Base-by-base conservation (phyloP, 2,113 vertebrate genomes). In the Nicator chloris region DNA sequence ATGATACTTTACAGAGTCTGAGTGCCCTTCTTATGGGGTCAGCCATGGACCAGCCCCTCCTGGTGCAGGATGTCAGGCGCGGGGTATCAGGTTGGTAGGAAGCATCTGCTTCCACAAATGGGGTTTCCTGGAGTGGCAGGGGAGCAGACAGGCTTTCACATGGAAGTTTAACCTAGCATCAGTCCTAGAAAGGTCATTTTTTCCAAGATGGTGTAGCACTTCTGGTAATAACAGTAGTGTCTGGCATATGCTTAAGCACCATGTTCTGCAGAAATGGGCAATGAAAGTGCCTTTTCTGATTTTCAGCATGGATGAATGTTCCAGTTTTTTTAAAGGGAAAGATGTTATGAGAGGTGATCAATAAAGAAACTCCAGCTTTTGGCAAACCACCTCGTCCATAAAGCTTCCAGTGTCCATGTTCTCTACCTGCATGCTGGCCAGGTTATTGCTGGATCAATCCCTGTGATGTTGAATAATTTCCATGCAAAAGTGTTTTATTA, bases 401-500 rank as follows among this genome's bases (percentile, higher is more conserved):
- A 83, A 56, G 31, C 15, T 85, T 85, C 57, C 44, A 37, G 7
- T n/a, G 28, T 42, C 63, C 56, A 5, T 15, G 23, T 31, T 83
- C 45, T 50, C 37, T 39, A 61, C 57, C 53, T 90, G 45, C 16
- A 56, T 89, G 23, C 28, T 79, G n/a, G 44, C 76, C 77, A 68
- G n/a, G 7, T 79, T 92, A 78, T 70, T 56, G 80, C 72, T 72
- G 26, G 73, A 87, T 87, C 49, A 37, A 24, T 60, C 44, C n/a
- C 50, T 57, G 49, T 3, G 9, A 72, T 42, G 37, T 57, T 72
- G 90, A 82, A 85, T 76, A 15, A 76, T 79, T 87, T 88, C 49
- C 31, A 60, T 30, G 70, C 37, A 91, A 45, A 66, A 8, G 21
- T 90, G 78, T 76, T 95, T 89, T 87, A 85, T 76, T 92, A 77